Conservation (phyloP, 2,113 vertebrate genomes). For the Paralichthys olivaceus region DNA sequence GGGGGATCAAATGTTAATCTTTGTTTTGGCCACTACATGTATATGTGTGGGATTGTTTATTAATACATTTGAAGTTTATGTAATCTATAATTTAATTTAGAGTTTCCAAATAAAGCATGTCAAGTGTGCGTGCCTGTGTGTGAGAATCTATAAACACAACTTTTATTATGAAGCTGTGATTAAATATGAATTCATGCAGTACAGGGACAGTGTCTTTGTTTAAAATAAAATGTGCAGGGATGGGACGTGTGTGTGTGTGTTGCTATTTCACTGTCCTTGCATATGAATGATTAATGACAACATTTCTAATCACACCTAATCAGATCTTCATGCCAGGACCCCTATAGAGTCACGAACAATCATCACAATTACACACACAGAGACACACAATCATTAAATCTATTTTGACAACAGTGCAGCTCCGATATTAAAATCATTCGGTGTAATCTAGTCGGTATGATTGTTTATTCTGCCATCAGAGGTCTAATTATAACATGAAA, state of each 20-base stretch:
- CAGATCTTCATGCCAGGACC: constrained; percentile 28
- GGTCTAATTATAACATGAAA: constrained; percentile 51
- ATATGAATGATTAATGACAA: constrained; percentile 51
- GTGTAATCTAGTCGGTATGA: constrained; percentile 32
- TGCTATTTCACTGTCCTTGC: neutral
- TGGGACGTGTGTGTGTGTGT: neutral
- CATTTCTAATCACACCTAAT: constrained; percentile 52
- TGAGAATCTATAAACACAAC: neutral
- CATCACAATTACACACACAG: constrained; percentile 18
- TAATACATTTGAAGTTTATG: constrained; percentile 6
- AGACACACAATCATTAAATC: constrained; percentile 33
- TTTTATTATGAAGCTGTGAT: neutral
- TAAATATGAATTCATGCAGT: constrained; percentile 17
- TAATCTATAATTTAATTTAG: constrained; percentile 5
- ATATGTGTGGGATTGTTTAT: neutral
- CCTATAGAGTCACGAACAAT: constrained; percentile 24
- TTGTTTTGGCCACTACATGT: constrained; percentile 22
- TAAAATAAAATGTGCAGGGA: neutral
- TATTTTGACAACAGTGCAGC: constrained; percentile 34
- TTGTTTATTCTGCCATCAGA: constrained; percentile 47
- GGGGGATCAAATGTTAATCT: constrained; percentile 53
- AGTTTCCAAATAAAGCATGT: constrained; percentile 8
- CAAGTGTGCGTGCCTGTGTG: neutral
- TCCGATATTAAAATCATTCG: constrained; percentile 26
- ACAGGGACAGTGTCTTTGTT: neutral